A percentile compares a stretch with the other conserved stretches of the same genome.
These are phyloP conservation scores for Antigone vipio DNA, from an alignment of 2,113 vertebrate genomes.

Conservation along the genomic window DNA sequence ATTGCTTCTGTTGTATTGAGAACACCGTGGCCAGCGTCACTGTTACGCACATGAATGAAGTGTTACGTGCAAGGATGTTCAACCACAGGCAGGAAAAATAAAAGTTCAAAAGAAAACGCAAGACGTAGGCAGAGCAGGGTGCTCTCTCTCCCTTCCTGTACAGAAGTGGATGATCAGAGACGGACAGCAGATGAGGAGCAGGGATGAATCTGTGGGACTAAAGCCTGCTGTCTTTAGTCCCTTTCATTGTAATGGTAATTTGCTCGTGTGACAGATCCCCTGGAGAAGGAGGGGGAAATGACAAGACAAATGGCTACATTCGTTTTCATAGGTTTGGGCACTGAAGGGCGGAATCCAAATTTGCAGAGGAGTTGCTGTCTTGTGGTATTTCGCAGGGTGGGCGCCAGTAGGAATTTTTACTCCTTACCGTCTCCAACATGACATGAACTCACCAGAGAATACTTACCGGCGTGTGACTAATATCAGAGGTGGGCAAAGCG, in stretches of 20 bases:
- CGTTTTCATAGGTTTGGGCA: not conserved
- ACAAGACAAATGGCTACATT: not conserved
- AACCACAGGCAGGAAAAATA: slow-evolving; percentile 17
- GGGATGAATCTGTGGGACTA: not conserved
- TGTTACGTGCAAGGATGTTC: rapidly evolving
- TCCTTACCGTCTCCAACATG: not conserved
- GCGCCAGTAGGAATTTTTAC: not conserved
- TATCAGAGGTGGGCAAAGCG: not conserved
- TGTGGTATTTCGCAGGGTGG: not conserved
- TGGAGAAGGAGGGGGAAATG: not conserved
- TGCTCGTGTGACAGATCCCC: not conserved
- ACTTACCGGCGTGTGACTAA: not conserved
- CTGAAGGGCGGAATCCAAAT: not conserved
- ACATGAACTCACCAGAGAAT: not conserved
- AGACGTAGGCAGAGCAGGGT: not conserved
- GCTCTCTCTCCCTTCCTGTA: not conserved
- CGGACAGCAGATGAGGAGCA: not conserved
- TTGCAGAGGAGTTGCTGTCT: not conserved
- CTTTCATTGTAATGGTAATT: not conserved
- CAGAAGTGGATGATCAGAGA: not conserved
- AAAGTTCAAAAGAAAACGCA: not conserved
- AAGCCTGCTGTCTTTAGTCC: not conserved
- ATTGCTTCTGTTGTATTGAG: not conserved
- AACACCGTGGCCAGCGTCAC: not conserved
- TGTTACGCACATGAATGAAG: not conserved